These are phyloP conservation scores for Mormyrus lacerda DNA, from an alignment of 2,113 vertebrate species.

Conservation along the genomic window DNA sequence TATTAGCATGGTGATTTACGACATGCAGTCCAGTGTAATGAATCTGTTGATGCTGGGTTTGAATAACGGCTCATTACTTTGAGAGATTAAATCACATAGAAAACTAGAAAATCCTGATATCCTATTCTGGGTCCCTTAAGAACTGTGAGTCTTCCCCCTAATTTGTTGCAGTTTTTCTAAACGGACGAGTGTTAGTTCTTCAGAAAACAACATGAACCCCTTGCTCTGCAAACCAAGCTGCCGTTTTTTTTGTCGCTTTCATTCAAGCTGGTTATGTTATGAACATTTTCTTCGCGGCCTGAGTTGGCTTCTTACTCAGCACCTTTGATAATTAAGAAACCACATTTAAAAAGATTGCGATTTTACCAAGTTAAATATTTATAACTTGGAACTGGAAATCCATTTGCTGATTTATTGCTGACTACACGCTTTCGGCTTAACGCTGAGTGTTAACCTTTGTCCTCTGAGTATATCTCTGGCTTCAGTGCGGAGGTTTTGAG, in stretches of 20 bases:
- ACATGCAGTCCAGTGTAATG: background rate
- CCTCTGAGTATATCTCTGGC: background rate
- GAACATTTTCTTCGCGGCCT: background rate
- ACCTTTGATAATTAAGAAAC: background rate
- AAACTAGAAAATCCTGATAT: background rate
- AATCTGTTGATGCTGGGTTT: background rate
- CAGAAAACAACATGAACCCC: background rate
- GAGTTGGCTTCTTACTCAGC: background rate
- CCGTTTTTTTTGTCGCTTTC: background rate
- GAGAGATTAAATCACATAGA: background rate
- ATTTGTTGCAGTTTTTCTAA: background rate
- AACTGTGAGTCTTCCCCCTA: too few species aligned
- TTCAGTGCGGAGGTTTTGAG: background rate
- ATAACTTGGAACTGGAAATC: background rate
- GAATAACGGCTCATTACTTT: background rate
- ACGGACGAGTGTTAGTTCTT: background rate
- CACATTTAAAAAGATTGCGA: background rate
- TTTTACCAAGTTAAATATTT: conserved; percentile 1
- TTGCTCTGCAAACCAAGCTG: background rate
- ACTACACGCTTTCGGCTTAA: background rate
- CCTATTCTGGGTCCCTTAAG: too few species aligned
- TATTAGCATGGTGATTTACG: background rate
- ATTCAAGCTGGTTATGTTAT: background rate
- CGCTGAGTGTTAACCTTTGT: background rate
- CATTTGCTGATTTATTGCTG: background rate